Evolutionary conservation across 2,797 vertebrate genomes (phyloP).

Genomic region (Geotrypetes seraphini): DNA sequence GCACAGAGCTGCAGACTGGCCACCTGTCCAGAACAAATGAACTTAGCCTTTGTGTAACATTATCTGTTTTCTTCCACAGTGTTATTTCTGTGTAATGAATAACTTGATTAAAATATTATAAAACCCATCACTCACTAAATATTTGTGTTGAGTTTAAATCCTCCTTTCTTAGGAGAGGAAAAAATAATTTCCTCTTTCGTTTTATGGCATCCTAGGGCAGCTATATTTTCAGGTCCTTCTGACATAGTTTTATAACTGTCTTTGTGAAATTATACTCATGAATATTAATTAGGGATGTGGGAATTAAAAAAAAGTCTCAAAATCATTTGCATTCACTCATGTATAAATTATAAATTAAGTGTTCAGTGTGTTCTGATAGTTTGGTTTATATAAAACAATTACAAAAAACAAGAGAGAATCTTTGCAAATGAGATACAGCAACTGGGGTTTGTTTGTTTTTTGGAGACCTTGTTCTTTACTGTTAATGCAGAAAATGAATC

Average conservation of each 20-base stretch:
- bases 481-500: too few relatives aligned
- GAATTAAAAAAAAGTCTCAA: conserved; percentile 27
- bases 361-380: conserved; percentile 26
- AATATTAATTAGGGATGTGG: conserved; percentile 52
- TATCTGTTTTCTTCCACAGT: conserved; percentile 37
- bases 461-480: too few relatives aligned
- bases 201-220: background rate
- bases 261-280: conserved; percentile 55
- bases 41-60: conserved; percentile 44
- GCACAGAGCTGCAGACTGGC: conserved; percentile 39
- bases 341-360: conserved; percentile 40
- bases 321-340: conserved; percentile 32
- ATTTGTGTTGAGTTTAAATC: conserved; percentile 20
- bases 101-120: conserved; percentile 45
- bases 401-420: conserved; percentile 15
- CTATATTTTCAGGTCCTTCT: conserved; percentile 22
- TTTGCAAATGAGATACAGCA: conserved; percentile 4
- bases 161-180: background rate
- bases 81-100: conserved; percentile 38
- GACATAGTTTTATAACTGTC: conserved; percentile 37
- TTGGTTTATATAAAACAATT: conserved; percentile 20
- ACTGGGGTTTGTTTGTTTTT: too few relatives aligned
- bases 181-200: conserved; percentile 24
- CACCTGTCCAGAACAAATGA: conserved; percentile 79
- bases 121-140: conserved; percentile 24